Conservation (phyloP, 2,113 vertebrate species). For the Penelope pileata region DNA sequence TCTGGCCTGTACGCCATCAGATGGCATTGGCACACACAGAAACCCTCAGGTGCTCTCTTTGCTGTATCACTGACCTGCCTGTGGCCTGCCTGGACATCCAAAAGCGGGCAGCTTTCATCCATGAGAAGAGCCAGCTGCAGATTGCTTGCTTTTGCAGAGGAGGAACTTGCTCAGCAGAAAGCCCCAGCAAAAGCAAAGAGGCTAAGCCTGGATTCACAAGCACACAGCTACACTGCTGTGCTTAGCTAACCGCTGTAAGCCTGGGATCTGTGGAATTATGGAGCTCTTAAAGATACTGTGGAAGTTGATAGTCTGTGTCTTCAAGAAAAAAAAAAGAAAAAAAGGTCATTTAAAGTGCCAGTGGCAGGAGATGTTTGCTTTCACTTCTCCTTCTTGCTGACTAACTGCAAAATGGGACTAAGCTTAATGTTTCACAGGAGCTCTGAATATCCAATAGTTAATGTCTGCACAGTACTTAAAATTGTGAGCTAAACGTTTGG, state of each 20-base stretch:
- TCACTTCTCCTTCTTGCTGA: not conserved
- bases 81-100: conserved; percentile 49
- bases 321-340: not conserved
- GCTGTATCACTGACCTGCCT: conserved; percentile 53
- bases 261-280: not conserved
- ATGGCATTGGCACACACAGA: not conserved
- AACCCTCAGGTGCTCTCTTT: not conserved
- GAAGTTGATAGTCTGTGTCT: not conserved
- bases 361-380: not conserved
- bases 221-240: not conserved
- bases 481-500: not conserved
- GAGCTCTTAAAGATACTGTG: conserved; percentile 5
- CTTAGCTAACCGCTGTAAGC: conserved; percentile 21
- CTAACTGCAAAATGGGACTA: not conserved
- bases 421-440: not conserved
- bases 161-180: conserved; percentile 1
- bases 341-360: conserved; percentile 18
- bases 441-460: conserved; percentile 6
- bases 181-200: conserved; percentile 38
- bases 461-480: conserved; percentile 16
- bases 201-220: conserved; percentile 45
- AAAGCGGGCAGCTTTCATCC: conserved; percentile 51
- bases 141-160: not conserved
- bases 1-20: not conserved
- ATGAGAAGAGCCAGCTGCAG: not conserved